Evolutionary conservation across 2,888 invertebrate genomes (phyloP).

Genomic region (Lasiommata megera): DNA sequence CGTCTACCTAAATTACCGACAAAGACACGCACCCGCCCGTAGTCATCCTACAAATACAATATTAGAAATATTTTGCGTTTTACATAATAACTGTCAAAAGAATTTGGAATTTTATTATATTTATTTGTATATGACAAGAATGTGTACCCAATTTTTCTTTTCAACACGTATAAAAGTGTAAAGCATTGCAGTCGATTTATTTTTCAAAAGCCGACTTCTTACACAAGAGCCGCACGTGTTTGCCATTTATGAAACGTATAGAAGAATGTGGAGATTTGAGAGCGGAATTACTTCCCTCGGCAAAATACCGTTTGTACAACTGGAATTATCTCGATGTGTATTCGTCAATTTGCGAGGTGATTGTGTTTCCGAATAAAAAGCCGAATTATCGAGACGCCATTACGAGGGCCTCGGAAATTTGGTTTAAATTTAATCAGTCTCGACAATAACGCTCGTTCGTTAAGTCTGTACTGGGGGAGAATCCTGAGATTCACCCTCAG

Average conservation of each 20-base stretch:
- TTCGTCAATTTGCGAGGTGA: slow-evolving; percentile 24
- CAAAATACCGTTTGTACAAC: slow-evolving; percentile 10
- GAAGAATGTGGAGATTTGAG: background rate
- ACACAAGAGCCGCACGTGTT: background rate
- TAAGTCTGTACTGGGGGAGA: slow-evolving; percentile 34
- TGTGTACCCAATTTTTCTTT: no score
- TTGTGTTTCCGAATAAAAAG: slow-evolving; percentile 25
- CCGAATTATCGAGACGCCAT: slow-evolving; percentile 27
- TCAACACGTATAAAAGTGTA: background rate
- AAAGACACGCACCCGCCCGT: no score
- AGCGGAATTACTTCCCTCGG: slow-evolving; percentile 3
- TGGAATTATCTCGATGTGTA: slow-evolving; percentile 23
- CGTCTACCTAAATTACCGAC: no score
- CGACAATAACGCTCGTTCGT: slow-evolving; percentile 46
- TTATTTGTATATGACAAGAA: no score
- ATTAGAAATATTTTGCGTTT: no score
- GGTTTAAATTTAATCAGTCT: slow-evolving; percentile 47
- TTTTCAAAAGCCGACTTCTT: background rate
- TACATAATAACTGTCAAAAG: no score
- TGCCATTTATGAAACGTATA: background rate
- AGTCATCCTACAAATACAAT: no score
- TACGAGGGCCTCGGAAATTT: slow-evolving; percentile 31
- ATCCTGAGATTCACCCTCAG: slow-evolving; percentile 34
- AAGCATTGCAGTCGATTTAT: background rate
- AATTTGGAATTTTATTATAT: no score